Conservation (phyloP, 2,888 invertebrate genomes). For the Morpho helenor region DNA sequence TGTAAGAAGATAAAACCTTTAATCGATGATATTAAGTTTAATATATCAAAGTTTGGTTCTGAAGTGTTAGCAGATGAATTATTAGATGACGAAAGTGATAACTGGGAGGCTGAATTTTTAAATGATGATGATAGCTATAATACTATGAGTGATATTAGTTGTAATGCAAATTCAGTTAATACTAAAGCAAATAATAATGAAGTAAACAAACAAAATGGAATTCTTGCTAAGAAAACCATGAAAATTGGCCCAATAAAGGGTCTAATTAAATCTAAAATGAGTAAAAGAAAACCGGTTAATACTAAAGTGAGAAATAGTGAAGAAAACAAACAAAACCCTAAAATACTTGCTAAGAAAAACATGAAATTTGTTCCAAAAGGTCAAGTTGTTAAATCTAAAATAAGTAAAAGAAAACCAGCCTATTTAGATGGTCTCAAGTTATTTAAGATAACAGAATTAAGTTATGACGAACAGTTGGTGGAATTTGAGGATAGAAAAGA, state of each 20-base stretch:
- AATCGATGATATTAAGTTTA: too few species aligned
- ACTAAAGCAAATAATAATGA: too few species aligned
- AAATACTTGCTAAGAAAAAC: background rate
- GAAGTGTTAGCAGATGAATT: too few species aligned
- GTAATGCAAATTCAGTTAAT: background rate
- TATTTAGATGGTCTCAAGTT: constrained; percentile 1
- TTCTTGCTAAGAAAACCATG: background rate
- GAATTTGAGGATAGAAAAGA: background rate
- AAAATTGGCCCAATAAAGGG: background rate
- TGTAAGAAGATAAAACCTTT: too few species aligned
- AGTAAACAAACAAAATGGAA: too few species aligned
- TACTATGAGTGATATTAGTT: background rate
- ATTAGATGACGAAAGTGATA: too few species aligned
- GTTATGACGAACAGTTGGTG: background rate
- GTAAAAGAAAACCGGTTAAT: background rate
- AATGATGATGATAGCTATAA: background rate
- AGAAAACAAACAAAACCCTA: too few species aligned
- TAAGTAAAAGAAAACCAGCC: background rate
- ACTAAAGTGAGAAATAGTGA: too few species aligned
- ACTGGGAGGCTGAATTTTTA: too few species aligned
- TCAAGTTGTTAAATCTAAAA: background rate
- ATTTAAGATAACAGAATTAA: background rate
- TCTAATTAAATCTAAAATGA: background rate
- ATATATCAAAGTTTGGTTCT: too few species aligned
- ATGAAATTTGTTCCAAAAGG: background rate